Evolutionary conservation across 2,888 invertebrate genomes (phyloP).

Genomic region (Chaetoderma sp.): DNA sequence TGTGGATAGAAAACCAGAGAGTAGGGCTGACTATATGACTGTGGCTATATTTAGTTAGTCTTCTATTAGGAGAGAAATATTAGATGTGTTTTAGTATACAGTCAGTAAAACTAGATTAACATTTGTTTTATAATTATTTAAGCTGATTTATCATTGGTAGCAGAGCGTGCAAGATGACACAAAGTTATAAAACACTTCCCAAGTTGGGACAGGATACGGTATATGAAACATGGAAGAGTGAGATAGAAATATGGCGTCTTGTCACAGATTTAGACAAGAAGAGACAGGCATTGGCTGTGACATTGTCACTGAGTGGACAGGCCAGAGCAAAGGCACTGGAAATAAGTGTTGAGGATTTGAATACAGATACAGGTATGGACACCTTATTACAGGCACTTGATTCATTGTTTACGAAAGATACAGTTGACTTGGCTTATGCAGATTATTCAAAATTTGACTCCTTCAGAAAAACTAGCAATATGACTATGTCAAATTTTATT

Average conservation of each 20-base stretch:
- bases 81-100: no score
- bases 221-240: constrained; percentile 12
- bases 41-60: no score
- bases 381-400: not conserved
- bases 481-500: not conserved
- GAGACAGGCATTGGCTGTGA: constrained; percentile 11
- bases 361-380: constrained; percentile 3
- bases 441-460: constrained; percentile 12
- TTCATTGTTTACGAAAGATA: not conserved
- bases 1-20: no score
- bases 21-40: no score
- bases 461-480: not conserved
- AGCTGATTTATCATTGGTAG: not conserved
- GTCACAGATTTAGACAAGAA: constrained; percentile 13
- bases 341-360: not conserved
- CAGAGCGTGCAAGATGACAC: not conserved
- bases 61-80: no score
- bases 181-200: not conserved
- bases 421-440: not conserved
- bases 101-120: no score
- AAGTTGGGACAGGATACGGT: not conserved
- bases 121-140: no score
- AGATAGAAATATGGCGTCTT: constrained; percentile 7
- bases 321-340: constrained; percentile 9
- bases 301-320: constrained; percentile 6